These are phyloP conservation scores for Lasioglossum morio DNA, from an alignment of 2,888 invertebrate genomes.

Conservation along the genomic window DNA sequence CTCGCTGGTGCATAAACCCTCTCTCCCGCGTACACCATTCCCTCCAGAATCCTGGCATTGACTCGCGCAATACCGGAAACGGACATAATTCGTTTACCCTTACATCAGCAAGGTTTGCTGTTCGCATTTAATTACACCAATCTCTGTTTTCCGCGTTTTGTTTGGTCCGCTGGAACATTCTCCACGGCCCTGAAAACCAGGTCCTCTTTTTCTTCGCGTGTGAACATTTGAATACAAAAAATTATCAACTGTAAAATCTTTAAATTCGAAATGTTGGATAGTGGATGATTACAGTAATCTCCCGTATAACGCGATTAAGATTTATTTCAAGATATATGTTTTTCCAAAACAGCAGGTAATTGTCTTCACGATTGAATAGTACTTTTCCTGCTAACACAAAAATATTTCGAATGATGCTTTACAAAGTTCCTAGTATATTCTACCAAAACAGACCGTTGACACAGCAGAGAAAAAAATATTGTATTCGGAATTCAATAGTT, in stretches of 20 bases:
- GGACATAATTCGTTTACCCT: not conserved
- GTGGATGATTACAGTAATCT: no score
- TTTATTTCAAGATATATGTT: no score
- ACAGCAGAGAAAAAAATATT: not conserved
- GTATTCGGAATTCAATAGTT: not conserved
- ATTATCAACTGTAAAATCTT: no score
- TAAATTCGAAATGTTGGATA: no score
- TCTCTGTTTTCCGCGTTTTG: not conserved
- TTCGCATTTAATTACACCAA: not conserved
- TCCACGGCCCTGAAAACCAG: not conserved
- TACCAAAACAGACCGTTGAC: not conserved
- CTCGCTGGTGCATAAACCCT: slow-evolving; percentile 18
- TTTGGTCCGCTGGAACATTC: not conserved
- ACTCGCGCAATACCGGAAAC: not conserved
- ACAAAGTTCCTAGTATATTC: not conserved
- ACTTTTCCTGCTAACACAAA: not conserved
- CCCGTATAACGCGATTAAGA: no score
- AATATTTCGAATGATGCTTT: not conserved
- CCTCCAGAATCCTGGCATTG: slow-evolving; percentile 8
- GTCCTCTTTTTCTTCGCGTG: no score
- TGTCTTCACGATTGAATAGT: no score
- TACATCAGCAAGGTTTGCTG: not conserved
- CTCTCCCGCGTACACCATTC: slow-evolving; percentile 1
- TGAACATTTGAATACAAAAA: no score
- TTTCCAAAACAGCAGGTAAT: no score